These are phyloP conservation scores for Thryonomys swinderianus DNA, from an alignment of 2,113 vertebrate species.

Conservation along the genomic window DNA sequence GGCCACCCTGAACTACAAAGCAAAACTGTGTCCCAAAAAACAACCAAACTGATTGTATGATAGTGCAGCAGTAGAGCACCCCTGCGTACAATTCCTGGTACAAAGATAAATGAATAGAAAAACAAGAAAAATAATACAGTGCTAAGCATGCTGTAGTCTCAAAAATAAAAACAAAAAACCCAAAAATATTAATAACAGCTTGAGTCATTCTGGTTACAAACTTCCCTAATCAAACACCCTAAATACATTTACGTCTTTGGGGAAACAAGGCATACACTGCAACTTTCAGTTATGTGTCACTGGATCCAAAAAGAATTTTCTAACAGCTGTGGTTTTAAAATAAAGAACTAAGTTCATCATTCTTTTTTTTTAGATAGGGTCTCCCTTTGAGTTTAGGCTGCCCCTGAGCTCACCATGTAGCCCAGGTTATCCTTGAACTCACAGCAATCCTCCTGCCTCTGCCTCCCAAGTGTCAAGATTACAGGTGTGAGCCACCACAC, in stretches of 20 bases:
- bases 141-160: neutral
- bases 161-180: neutral
- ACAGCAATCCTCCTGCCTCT: no score
- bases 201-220: neutral
- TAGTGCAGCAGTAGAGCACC: neutral
- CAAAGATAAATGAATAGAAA: neutral
- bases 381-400: no score
- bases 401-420: no score
- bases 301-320: neutral
- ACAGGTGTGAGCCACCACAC: no score
- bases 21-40: neutral
- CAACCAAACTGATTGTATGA: neutral
- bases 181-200: slow-evolving; percentile 21
- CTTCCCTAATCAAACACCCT: neutral
- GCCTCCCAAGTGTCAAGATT: no score
- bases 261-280: neutral
- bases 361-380: no score
- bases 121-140: neutral
- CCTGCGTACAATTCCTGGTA: neutral
- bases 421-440: no score
- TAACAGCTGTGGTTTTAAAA: neutral
- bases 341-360: neutral
- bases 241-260: neutral
- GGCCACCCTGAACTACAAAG: neutral
- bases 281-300: neutral